phyloP scores from a whole-genome alignment of 2,113 vertebrate species.

The Myrmophylax atrothorax region DNA sequence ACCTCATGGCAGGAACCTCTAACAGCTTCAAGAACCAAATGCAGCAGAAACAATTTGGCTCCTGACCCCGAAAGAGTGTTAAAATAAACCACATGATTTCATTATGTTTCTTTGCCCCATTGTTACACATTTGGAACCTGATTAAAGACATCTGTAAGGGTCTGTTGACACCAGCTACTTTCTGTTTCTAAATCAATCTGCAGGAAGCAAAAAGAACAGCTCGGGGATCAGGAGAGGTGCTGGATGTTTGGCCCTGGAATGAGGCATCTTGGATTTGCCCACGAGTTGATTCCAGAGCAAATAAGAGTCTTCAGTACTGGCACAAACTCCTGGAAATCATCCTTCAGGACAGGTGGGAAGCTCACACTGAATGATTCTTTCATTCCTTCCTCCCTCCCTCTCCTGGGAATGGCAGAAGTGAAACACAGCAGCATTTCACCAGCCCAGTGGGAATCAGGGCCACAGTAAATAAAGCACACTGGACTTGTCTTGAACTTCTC shows the following conservation, averaged over 20 bases:
- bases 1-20: not conserved
- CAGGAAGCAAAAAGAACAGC: not conserved
- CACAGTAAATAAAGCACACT: not conserved
- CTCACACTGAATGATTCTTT: not conserved
- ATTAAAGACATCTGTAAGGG: slow-evolving; percentile 24
- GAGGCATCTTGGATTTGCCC: not conserved
- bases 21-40: not conserved
- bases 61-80: not conserved
- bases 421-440: not conserved
- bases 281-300: not conserved
- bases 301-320: not conserved
- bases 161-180: not conserved
- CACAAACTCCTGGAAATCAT: not conserved
- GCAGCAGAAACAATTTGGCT: slow-evolving; percentile 6
- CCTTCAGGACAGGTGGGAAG: slow-evolving; percentile 2
- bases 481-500: not conserved
- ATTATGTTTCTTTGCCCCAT: not conserved
- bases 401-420: not conserved
- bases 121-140: slow-evolving; percentile 29
- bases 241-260: not conserved
- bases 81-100: slow-evolving; percentile 5
- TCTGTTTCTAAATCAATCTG: not conserved
- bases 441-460: not conserved
- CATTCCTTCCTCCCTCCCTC: not conserved
- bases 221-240: not conserved